Evolutionary conservation across 2,113 vertebrate species (phyloP), one percentile per base, ranked within the genome.

Genomic region (Labeo rohita): DNA sequence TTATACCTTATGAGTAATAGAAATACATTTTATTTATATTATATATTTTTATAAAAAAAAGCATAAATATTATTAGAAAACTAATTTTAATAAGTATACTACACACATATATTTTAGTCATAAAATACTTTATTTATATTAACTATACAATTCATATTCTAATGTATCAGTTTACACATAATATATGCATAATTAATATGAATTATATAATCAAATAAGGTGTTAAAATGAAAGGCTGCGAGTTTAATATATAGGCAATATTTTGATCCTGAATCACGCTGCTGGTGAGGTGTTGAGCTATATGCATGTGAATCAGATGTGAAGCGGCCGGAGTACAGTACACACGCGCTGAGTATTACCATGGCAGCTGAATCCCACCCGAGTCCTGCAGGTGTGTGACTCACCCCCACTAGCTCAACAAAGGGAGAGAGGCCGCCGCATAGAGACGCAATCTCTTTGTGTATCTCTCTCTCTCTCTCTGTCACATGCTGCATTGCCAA

Each of bases 361-460:
- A 90, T 90, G 76, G 89, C 86, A 89, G 87, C 88, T 72, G 74
- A 87, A 86, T 87, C 89, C 89, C 89, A 87, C 77, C 86, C 88
- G 80, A 86, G 88, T 89, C 84, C 84, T 89, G 88, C 89, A 90
- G 86, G 88, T 89, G 89, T 89, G 88, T 90, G 87, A 90, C 83
- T 90, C 88, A 90, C 84, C 84, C 84, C 86, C 63, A 68, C 78
- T 75, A 87, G 85, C 82, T 84, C 59, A 82, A 88, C 83, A 86
- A 79, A 88, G 83, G 86, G 34, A 88, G 83, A 83, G 73, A 79
- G 70, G 72, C 86, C 85, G 80, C 87, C 73, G 85, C 86, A 89
- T 79, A 79, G 43, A 84, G 82, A 88, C 70, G 54, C 84, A 83
- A 65, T 86, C 84, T 80, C 75, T 52, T 45, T 43, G 68, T 74